Evolutionary conservation across 2,113 vertebrate genomes (phyloP), one percentile per base, ranked within the genome.

Genomic region (Nyctibius bracteatus): DNA sequence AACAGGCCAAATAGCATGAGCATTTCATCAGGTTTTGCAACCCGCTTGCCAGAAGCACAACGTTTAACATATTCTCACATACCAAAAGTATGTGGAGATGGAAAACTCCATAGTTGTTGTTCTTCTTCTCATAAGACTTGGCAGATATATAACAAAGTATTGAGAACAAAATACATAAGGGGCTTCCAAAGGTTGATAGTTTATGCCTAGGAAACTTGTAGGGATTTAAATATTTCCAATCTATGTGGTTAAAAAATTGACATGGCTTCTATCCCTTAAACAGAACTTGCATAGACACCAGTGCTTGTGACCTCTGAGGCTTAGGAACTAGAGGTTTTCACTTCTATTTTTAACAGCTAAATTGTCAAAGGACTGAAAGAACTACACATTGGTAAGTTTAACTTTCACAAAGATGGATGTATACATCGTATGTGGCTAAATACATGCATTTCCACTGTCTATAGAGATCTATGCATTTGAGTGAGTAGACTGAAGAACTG

Each of bases 1-100:
- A 81, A 79, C 0, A 35, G 33, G 23, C 8, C 39, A 21, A 58
- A n/a, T 0, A 65, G 12, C 3, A 39, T 0, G 2, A 86, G 33
- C 10, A 54, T 46, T 83, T 73, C 28, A 54, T 66, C 13, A 25
- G 31, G 21, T 14, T 85, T 62, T 8, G 1, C 41, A 83, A 44
- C 4, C 27, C 41, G 5, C 46, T 55, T n/a, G 33, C 44, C 28
- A 79, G 44, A 55, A 93, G 31, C 7, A 19, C 22, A 7, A 11
- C 1, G 11, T 57, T 92, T 83, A 93, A 70, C 63, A 28, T 28
- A 68, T 9, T n/a, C 14, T 46, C 22, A 39, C 6, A 35, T 11
- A 58, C 24, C 46, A n/a, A 80, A 66, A 93, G 37, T 24, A 52
- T 1, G 4, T 10, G 27, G 43, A 62, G 43, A 47, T 8, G 6